Evolutionary conservation across 1,140 invertebrate genomes (phyloP).

Genomic region (Bombyx mandarina): DNA sequence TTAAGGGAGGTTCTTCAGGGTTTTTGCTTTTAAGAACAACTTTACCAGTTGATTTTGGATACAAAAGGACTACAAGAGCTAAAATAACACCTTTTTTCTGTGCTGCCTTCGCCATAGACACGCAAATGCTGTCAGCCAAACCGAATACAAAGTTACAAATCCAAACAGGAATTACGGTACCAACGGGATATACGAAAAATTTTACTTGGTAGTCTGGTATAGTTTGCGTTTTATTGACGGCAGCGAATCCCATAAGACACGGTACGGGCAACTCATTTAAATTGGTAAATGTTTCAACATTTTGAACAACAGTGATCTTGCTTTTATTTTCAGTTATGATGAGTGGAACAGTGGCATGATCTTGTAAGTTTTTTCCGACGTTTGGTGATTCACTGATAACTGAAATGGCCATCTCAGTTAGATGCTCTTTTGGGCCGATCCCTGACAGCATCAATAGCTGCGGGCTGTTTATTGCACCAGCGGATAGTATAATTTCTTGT

Average conservation of each 20-base stretch:
- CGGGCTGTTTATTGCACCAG: slow-evolving; percentile 66
- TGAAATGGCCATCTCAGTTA: slow-evolving; percentile 47
- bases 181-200: slow-evolving; percentile 19
- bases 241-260: slow-evolving; percentile 80
- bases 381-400: slow-evolving; percentile 71
- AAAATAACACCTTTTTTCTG: slow-evolving; percentile 80
- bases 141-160: slow-evolving; percentile 77
- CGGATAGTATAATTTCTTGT: slow-evolving; percentile 69
- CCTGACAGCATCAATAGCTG: slow-evolving; percentile 53
- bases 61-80: slow-evolving; percentile 83
- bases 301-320: slow-evolving; percentile 77
- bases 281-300: slow-evolving; percentile 72
- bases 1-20: slow-evolving; percentile 87
- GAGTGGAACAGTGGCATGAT: slow-evolving; percentile 78
- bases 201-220: slow-evolving; percentile 38
- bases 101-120: slow-evolving; percentile 66
- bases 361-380: slow-evolving; percentile 81
- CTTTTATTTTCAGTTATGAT: slow-evolving; percentile 48
- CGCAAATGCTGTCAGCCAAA: slow-evolving; percentile 72
- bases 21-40: slow-evolving; percentile 83
- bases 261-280: slow-evolving; percentile 82
- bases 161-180: slow-evolving; percentile 74
- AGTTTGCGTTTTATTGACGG: slow-evolving; percentile 53
- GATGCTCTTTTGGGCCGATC: slow-evolving; percentile 40
- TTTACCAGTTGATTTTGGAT: slow-evolving; percentile 82